Percentiles rank a stretch among this genome's conserved stretches.
These are phyloP conservation scores for Cantharis flavilabris DNA, from an alignment of 2,888 invertebrate species.

Conservation along the genomic window DNA sequence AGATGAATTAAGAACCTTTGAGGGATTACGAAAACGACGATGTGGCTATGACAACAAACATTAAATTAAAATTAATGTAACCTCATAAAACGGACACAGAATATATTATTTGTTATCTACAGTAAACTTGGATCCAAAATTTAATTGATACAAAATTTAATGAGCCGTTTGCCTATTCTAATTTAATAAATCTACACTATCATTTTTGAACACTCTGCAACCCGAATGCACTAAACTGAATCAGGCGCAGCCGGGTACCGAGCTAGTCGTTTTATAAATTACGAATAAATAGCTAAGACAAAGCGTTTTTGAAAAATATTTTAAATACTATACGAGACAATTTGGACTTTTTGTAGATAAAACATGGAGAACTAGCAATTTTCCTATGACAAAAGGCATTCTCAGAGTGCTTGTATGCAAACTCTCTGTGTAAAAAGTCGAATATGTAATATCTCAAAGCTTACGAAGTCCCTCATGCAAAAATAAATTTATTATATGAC, in stretches of 20 bases:
- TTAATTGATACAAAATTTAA: not conserved
- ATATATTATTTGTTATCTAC: not conserved
- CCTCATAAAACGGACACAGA: not conserved
- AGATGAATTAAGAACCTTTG: slow-evolving; percentile 21
- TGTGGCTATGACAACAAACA: slow-evolving; percentile 11
- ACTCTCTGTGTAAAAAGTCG: not conserved
- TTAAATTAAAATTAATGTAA: slow-evolving; percentile 1
- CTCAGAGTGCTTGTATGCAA: not conserved
- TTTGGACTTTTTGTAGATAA: not conserved
- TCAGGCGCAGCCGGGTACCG: no score
- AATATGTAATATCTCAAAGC: not conserved
- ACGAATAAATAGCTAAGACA: not conserved
- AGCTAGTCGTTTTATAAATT: no score
- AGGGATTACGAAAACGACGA: slow-evolving; percentile 16
- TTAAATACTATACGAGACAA: not conserved
- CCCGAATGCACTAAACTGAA: no score
- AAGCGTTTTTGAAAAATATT: not conserved
- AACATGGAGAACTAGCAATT: not conserved
- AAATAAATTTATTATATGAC: not conserved
- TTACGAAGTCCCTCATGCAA: not conserved
- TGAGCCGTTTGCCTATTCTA: not conserved
- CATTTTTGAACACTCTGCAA: no score
- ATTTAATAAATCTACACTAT: no score
- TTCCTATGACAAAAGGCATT: not conserved
- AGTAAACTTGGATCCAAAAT: not conserved